Evolutionary conservation across 2,113 vertebrate genomes (phyloP).

Genomic region (Atherinomorus stipes): DNA sequence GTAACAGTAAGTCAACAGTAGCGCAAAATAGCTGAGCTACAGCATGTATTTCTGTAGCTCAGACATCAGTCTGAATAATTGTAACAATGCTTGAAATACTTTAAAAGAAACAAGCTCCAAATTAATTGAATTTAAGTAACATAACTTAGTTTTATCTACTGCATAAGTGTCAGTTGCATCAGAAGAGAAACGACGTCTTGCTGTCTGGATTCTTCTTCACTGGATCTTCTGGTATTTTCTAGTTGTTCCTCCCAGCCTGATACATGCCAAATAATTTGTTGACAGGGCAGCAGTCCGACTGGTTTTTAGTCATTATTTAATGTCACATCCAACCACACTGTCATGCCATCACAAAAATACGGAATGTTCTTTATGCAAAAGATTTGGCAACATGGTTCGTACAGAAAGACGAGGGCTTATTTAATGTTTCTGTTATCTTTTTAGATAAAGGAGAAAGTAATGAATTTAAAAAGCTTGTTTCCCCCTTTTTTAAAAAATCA

Average conservation of each 20-base stretch:
- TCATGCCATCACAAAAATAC: neutral
- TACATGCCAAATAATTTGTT: slow-evolving; percentile 12
- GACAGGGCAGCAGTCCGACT: slow-evolving; percentile 59
- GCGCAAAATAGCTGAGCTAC: too few relatives aligned
- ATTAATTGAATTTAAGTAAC: too few relatives aligned
- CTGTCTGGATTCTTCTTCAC: neutral
- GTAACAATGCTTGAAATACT: too few relatives aligned
- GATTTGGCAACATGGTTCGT: neutral
- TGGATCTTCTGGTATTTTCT: neutral
- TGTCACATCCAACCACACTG: slow-evolving; percentile 20
- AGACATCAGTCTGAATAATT: too few relatives aligned
- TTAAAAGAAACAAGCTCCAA: too few relatives aligned
- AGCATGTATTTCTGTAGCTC: too few relatives aligned
- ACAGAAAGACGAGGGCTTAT: neutral
- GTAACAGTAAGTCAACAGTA: neutral
- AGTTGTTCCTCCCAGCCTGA: neutral
- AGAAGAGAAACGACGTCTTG: neutral
- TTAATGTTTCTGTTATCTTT: neutral
- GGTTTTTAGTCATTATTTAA: slow-evolving; percentile 59
- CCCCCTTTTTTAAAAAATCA: too few relatives aligned
- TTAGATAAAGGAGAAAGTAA: slow-evolving; percentile 4
- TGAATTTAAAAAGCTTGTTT: neutral
- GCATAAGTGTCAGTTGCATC: neutral
- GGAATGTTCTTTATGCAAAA: neutral
- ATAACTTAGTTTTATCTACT: neutral